These are phyloP conservation scores for Rhynchopsitta pachyrhyncha DNA, from an alignment of 2,113 vertebrate species.

Conservation along the genomic window DNA sequence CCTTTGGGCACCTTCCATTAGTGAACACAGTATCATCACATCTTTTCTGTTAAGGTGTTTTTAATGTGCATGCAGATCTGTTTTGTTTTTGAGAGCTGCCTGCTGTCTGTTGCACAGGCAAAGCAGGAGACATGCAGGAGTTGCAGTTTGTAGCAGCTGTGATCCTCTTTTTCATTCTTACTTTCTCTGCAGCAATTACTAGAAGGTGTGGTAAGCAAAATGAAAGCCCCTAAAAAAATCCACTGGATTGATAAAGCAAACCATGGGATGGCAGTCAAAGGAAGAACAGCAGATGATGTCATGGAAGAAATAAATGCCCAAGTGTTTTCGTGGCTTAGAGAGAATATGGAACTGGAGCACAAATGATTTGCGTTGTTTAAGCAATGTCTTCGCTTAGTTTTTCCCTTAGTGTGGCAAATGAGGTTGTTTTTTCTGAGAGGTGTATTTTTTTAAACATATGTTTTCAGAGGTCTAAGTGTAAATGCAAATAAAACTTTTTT, in stretches of 20 bases:
- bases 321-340: slow-evolving; percentile 85
- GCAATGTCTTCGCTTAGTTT: not conserved
- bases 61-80: not conserved
- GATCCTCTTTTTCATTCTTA: not conserved
- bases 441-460: accelerated
- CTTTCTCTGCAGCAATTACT: slow-evolving; percentile 77
- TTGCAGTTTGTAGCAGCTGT: not conserved
- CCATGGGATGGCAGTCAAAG: slow-evolving; percentile 87
- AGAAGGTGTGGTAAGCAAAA: slow-evolving; percentile 77
- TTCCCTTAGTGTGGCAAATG: not conserved
- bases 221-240: slow-evolving; percentile 82
- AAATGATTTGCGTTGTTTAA: slow-evolving; percentile 24
- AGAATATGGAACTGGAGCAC: slow-evolving; percentile 58
- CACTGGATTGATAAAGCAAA: slow-evolving; percentile 87
- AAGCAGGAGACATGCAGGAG: not conserved
- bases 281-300: slow-evolving; percentile 79
- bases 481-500: not conserved
- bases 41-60: not conserved
- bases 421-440: not conserved
- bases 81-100: not conserved
- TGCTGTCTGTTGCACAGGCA: not conserved
- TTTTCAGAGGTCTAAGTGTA: not conserved
- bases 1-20: not conserved
- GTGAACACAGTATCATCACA: not conserved
- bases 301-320: slow-evolving; percentile 85